These are phyloP conservation scores for Tetanocera ferruginea DNA, from an alignment of 2,888 invertebrate genomes.

Conservation along the genomic window DNA sequence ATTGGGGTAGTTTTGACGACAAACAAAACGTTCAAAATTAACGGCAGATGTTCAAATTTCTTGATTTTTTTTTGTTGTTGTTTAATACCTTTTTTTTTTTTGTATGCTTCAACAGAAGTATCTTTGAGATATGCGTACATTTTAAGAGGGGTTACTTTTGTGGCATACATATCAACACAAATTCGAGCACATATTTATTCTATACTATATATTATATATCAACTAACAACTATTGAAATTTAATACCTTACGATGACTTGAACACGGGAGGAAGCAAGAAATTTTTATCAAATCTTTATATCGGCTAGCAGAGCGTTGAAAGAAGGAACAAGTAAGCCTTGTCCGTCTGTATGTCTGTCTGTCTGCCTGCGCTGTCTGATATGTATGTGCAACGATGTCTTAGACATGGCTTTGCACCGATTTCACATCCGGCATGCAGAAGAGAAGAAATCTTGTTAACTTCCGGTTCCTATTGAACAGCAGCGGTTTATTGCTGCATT, in stretches of 20 bases:
- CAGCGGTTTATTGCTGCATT: background rate
- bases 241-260: too few relatives aligned
- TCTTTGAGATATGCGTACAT: constrained; percentile 42
- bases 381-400: background rate
- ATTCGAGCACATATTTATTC: background rate
- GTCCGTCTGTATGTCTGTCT: too few relatives aligned
- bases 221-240: background rate
- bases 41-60: constrained; percentile 63
- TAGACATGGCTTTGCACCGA: constrained; percentile 17
- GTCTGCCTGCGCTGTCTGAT: too few relatives aligned
- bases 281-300: too few relatives aligned
- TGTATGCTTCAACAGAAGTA: constrained; percentile 35
- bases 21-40: constrained; percentile 29
- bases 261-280: too few relatives aligned
- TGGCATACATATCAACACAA: background rate
- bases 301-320: too few relatives aligned
- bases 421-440: constrained; percentile 32
- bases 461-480: constrained; percentile 26
- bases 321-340: too few relatives aligned
- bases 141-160: constrained; percentile 32
- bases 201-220: background rate
- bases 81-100: background rate
- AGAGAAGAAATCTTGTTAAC: constrained; percentile 26
- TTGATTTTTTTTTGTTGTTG: constrained; percentile 1
- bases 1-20: constrained; percentile 23